A percentile compares a stretch with the other conserved stretches of the same genome.
Conservation (phyloP, 2,797 vertebrate genomes). For the Urocyon cinereoargenteus region DNA sequence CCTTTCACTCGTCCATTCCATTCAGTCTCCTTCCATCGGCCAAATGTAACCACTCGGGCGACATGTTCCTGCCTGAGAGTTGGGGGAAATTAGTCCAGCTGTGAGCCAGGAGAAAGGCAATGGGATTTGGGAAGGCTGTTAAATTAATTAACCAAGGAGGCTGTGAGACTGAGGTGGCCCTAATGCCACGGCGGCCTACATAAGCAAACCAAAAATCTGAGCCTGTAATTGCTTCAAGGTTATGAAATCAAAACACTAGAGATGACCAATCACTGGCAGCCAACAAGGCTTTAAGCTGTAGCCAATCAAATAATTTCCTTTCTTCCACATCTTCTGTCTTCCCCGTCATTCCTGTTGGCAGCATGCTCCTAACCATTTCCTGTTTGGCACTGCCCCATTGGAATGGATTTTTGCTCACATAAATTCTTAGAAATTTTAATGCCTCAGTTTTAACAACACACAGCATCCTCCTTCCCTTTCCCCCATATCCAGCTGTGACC, state of each 20-base stretch:
- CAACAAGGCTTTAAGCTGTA: not conserved
- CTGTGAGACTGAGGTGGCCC: not conserved
- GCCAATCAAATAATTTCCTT: not conserved
- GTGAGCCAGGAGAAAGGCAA: not conserved
- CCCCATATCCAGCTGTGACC: not conserved
- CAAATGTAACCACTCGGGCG: not conserved
- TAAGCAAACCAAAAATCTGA: not conserved
- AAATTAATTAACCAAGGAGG: not conserved
- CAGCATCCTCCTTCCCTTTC: not conserved
- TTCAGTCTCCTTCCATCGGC: not conserved
- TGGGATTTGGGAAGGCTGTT: not conserved
- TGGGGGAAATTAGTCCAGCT: not conserved
- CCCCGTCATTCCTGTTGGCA: not conserved
- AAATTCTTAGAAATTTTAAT: not conserved
- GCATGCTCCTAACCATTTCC: not conserved
- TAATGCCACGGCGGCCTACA: too few relatives aligned
- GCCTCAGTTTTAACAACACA: not conserved
- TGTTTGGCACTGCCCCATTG: not conserved
- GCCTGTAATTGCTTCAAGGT: not conserved
- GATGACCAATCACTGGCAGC: not conserved
- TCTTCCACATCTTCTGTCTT: not conserved
- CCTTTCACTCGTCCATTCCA: not conserved
- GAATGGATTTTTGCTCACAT: not conserved
- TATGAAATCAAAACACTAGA: not conserved
- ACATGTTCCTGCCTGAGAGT: not conserved